Evolutionary conservation across 2,888 invertebrate genomes (phyloP), one percentile per base, ranked within the genome.

Genomic region (Cosmopolites sordidus): DNA sequence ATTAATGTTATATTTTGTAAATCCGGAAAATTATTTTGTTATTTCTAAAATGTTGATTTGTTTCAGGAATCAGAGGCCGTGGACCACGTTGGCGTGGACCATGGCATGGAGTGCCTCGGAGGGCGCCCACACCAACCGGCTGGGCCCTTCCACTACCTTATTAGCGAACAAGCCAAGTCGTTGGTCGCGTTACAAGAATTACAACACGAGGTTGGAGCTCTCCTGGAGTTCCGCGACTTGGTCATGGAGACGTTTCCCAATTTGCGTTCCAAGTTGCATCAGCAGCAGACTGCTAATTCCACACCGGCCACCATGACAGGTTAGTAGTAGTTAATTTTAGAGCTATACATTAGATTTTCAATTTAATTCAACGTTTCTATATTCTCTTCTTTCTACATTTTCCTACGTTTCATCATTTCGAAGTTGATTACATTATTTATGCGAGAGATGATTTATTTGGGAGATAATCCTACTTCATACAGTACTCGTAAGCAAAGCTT

Each of bases 161-260:
- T 87, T 76, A 88, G 83, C 78, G 91, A 91, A 78, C 90, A 91
- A 80, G 89, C 91, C 72, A 92, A 91, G 78, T 92, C 91, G 64
- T 78, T 88, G 75, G 85, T 87, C 68, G 87, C 86, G 60, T 79
- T 92, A 73, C 91, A 92, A 81, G 92, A 92, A 79, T 82, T 92
- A 75, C 92, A 92, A 83, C 88, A 91, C 86, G 92, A 92, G 80
- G 92, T 92, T 78, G 90, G 91, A 62, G 90, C 90, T 67, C 77
- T 92, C 67, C 83, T 92, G 76, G 90, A 92, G 80, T 92, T 92
- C 76, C 87, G 92, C 77, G 91, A 92, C 78, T 84, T 91, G 82
- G 92, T 92, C 81, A 90, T 92, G 83, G 91, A 91, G 83, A 89
- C 91, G 71, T 91, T 92, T 79, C 92, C 92, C 68, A 89, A 91